Evolutionary conservation across 2,797 vertebrate species (phyloP).

Genomic region (Myotis vivesi): DNA sequence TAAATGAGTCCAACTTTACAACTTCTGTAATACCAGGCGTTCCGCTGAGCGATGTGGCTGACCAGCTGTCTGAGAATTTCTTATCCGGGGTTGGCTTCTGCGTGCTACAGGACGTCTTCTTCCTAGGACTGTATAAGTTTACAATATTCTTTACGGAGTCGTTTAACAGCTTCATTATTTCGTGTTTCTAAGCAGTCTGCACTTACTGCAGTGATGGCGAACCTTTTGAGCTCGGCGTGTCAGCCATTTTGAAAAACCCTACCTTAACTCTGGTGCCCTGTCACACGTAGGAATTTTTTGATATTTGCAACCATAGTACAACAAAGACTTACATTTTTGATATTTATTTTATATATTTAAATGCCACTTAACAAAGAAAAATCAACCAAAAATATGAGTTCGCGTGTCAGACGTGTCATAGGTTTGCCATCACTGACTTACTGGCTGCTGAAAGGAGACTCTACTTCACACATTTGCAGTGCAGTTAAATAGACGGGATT

Average conservation of each 20-base stretch:
- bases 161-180: neutral
- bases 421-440: neutral
- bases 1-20: slow-evolving; percentile 32
- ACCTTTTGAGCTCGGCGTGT: no score
- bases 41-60: neutral
- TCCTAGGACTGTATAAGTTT: neutral
- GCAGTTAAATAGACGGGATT: neutral
- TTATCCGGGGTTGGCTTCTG: neutral
- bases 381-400: no score
- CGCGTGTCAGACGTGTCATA: no score
- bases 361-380: no score
- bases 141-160: neutral
- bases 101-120: neutral
- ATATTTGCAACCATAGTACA: no score
- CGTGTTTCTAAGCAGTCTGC: neutral
- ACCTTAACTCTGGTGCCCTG: no score
- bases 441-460: neutral
- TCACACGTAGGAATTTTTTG: no score
- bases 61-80: neutral
- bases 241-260: no score
- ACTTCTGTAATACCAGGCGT: neutral
- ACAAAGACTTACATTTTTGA: no score
- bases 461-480: slow-evolving; percentile 1
- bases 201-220: no score
- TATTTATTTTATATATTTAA: no score